Evolutionary conservation across 2,888 invertebrate genomes (phyloP).

Genomic region (Euphydryas editha): DNA sequence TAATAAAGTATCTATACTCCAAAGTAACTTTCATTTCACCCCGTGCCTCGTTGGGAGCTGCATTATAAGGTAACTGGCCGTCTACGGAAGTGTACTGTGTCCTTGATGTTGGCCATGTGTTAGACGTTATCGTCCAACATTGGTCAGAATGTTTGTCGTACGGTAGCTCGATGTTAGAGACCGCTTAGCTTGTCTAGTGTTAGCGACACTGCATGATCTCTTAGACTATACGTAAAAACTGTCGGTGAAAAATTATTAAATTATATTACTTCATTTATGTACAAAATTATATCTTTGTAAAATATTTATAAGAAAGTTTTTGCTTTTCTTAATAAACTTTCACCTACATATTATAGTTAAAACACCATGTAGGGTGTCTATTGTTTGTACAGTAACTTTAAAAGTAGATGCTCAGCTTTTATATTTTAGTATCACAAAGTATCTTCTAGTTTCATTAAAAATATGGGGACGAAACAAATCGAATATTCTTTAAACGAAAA

Average conservation of each 20-base stretch:
- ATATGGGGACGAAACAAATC: slow-evolving; percentile 5
- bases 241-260: slow-evolving; percentile 14
- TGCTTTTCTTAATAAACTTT: slow-evolving; percentile 6
- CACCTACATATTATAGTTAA: slow-evolving; percentile 1
- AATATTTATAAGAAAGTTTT: not conserved
- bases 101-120: slow-evolving; percentile 62
- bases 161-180: slow-evolving; percentile 72
- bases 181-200: slow-evolving; percentile 65
- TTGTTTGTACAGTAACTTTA: not conserved
- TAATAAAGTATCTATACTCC: slow-evolving; percentile 83
- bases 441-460: slow-evolving; percentile 5
- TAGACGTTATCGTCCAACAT: slow-evolving; percentile 44
- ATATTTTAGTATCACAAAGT: slow-evolving; percentile 18
- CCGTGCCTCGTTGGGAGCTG: slow-evolving; percentile 76
- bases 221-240: slow-evolving; percentile 12
- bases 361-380: slow-evolving; percentile 3
- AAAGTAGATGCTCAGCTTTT: slow-evolving; percentile 11
- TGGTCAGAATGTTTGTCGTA: slow-evolving; percentile 65
- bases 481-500: not conserved
- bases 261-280: slow-evolving; percentile 21
- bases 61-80: slow-evolving; percentile 74
- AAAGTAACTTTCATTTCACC: slow-evolving; percentile 82
- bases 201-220: slow-evolving; percentile 43
- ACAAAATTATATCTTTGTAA: slow-evolving; percentile 7
- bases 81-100: slow-evolving; percentile 57